Conservation (phyloP, 2,797 vertebrate genomes). For the Perodicticus potto region DNA sequence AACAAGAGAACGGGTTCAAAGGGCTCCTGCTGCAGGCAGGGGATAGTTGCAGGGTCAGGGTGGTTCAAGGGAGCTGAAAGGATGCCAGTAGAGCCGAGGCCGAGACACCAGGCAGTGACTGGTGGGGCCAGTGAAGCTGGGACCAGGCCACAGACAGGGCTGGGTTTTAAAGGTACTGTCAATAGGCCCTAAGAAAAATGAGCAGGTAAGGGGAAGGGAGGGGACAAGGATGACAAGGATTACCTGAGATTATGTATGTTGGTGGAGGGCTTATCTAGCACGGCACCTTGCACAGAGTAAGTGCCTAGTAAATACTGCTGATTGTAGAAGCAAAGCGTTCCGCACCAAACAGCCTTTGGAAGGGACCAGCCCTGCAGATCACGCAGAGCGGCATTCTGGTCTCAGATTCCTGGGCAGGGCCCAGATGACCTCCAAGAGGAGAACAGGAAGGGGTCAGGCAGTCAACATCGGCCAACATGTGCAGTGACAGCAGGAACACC, state of each 20-base stretch:
- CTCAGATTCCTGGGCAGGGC: not conserved
- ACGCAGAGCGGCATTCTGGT: fast-evolving
- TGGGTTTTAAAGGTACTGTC: not conserved
- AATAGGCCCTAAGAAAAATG: not conserved
- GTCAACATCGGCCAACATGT: fast-evolving
- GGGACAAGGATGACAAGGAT: no score
- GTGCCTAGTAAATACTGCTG: not conserved
- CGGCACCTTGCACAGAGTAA: not conserved
- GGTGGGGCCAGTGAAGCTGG: not conserved
- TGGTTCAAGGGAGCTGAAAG: not conserved
- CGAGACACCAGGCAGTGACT: not conserved
- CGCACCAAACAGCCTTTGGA: not conserved
- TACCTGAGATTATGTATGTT: not conserved
- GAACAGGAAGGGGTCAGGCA: not conserved
- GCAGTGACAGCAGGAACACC: fast-evolving
- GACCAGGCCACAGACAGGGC: no score
- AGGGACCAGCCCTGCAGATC: not conserved
- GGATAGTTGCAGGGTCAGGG: not conserved
- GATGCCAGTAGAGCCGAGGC: not conserved
- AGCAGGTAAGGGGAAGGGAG: not conserved
- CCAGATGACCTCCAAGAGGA: not conserved
- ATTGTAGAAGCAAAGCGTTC: fast-evolving
- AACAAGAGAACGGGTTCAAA: not conserved
- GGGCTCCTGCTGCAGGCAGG: not conserved
- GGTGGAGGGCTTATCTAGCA: not conserved